Conservation (phyloP, 2,797 vertebrate species). For the Crocidura indochinensis region DNA sequence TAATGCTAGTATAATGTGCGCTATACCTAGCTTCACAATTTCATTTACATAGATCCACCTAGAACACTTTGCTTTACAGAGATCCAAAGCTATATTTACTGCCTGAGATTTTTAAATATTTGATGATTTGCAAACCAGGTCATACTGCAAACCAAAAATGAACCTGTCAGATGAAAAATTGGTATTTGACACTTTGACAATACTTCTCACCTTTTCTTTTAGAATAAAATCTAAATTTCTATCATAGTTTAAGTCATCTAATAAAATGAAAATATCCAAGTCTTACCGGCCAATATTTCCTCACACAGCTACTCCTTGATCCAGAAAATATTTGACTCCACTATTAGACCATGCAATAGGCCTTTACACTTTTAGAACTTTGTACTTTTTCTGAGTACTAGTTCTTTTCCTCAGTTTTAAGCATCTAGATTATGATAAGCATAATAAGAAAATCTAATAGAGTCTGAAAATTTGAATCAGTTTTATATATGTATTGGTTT, state of each 20-base stretch:
- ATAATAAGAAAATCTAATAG: slow-evolving; percentile 33
- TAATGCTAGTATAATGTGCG: background rate
- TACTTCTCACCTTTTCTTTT: slow-evolving; percentile 24
- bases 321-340: background rate
- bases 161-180: slow-evolving; percentile 44
- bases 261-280: slow-evolving; percentile 9
- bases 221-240: background rate
- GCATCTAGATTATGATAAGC: too few relatives aligned
- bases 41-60: background rate
- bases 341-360: background rate
- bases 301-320: background rate
- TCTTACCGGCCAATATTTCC: background rate
- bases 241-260: background rate
- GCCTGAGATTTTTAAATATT: slow-evolving; percentile 33
- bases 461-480: background rate
- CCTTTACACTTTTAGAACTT: slow-evolving; percentile 26
- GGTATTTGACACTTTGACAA: slow-evolving; percentile 37
- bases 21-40: background rate
- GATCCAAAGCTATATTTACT: slow-evolving; percentile 44
- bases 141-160: slow-evolving; percentile 28
- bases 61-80: slow-evolving; percentile 1
- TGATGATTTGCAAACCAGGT: slow-evolving; percentile 51
- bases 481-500: background rate
- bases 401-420: background rate
- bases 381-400: background rate